These are phyloP conservation scores for Unio delphinus DNA, from an alignment of 2,888 invertebrate species.

Conservation along the genomic window DNA sequence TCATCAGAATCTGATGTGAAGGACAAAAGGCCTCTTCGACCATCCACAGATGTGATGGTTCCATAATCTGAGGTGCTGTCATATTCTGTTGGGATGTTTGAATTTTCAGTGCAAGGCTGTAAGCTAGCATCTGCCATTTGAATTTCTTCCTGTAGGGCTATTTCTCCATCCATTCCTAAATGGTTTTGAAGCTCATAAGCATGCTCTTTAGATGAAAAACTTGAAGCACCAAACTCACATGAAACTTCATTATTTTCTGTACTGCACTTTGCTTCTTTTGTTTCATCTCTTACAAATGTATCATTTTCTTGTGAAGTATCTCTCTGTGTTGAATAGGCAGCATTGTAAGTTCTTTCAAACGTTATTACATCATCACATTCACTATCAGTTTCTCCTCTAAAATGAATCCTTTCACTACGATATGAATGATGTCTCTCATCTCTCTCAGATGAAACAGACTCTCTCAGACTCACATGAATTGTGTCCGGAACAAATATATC, in stretches of 20 bases:
- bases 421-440: conserved; percentile 41
- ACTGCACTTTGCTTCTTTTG: conserved; percentile 10
- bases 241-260: neutral
- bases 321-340: conserved; percentile 28
- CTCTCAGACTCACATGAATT: conserved; percentile 52
- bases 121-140: too few species aligned
- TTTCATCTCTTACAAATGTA: conserved; percentile 15
- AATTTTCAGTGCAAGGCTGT: too few species aligned
- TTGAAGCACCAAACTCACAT: too few species aligned
- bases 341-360: conserved; percentile 26
- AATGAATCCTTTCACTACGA: conserved; percentile 21
- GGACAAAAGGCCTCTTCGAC: conserved; percentile 33
- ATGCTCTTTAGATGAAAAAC: too few species aligned
- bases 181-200: too few species aligned
- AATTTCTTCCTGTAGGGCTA: too few species aligned
- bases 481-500: conserved; percentile 42
- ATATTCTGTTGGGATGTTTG: conserved; percentile 11
- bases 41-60: conserved; percentile 43
- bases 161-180: too few species aligned
- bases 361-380: conserved; percentile 20
- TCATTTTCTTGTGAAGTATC: conserved; percentile 27
- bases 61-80: conserved; percentile 47
- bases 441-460: conserved; percentile 37
- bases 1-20: conserved; percentile 38
- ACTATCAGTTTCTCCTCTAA: conserved; percentile 6